These are phyloP conservation scores for Drosophila paucipuncta DNA, from an alignment of 2,888 invertebrate species.

Conservation along the genomic window DNA sequence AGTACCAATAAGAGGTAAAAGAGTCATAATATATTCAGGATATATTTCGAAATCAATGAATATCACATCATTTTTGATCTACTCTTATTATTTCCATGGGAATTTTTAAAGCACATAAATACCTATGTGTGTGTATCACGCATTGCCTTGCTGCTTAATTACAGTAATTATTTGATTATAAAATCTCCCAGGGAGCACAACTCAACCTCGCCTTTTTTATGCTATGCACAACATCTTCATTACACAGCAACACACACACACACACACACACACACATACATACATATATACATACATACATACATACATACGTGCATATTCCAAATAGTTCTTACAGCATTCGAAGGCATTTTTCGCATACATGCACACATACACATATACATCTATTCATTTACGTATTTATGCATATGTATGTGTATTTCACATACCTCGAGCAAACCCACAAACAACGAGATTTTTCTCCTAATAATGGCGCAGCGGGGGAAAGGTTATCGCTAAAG, in stretches of 20 bases:
- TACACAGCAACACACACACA: conserved; percentile 1
- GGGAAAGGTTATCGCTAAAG: conserved; percentile 41
- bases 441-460: conserved; percentile 50
- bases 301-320: conserved; percentile 16
- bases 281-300: conserved; percentile 6
- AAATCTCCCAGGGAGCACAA: conserved; percentile 76
- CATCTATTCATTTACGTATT: conserved; percentile 3
- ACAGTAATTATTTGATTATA: conserved; percentile 78
- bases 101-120: conserved; percentile 1
- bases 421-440: conserved; percentile 49
- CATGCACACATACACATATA: background rate
- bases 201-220: conserved; percentile 44
- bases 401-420: conserved; percentile 30
- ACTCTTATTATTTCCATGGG: conserved; percentile 17
- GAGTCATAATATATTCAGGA: conserved; percentile 62
- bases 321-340: conserved; percentile 46
- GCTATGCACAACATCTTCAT: conserved; percentile 26
- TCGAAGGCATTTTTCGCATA: conserved; percentile 11
- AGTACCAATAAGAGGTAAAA: background rate
- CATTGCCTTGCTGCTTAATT: conserved; percentile 65
- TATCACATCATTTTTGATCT: background rate
- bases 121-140: conserved; percentile 8
- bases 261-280: conserved; percentile 3
- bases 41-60: background rate
- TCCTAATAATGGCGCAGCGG: conserved; percentile 66